phyloP scores from a whole-genome alignment of 2,113 vertebrate genomes.

The Numenius arquata region DNA sequence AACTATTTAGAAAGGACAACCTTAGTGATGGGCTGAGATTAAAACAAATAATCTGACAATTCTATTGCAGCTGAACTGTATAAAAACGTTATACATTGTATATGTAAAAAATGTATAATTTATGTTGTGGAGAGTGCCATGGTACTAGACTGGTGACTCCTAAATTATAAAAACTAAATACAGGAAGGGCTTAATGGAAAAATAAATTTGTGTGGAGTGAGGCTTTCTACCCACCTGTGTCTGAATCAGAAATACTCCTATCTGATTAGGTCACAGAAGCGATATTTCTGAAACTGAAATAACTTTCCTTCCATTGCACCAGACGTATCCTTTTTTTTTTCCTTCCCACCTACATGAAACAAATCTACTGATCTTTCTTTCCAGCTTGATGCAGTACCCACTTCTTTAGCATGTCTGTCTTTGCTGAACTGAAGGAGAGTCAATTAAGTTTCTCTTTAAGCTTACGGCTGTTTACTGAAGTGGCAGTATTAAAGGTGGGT shows the following conservation, averaged over 20 bases:
- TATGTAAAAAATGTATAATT: not conserved
- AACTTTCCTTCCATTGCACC: not conserved
- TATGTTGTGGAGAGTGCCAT: not conserved
- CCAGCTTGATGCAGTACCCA: not conserved
- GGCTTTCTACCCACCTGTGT: not conserved
- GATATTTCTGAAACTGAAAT: not conserved
- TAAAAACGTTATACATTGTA: not conserved
- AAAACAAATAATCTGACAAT: not conserved
- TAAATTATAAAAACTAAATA: not conserved
- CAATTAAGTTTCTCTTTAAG: not conserved
- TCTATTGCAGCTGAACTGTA: not conserved
- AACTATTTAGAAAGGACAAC: not conserved
- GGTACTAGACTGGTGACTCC: not conserved
- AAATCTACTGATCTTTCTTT: not conserved
- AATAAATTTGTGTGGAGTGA: not conserved
- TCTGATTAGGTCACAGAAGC: not conserved
- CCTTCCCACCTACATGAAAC: not conserved
- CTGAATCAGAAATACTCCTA: not conserved
- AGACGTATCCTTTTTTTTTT: not conserved
- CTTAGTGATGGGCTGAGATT: not conserved
- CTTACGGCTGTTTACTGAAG: not conserved
- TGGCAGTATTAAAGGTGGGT: not conserved
- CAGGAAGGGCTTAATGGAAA: not conserved
- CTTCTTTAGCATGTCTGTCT: not conserved
- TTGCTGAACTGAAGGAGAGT: not conserved